These are phyloP conservation scores for Gasterosteus aculeatus DNA, from an alignment of 2,113 vertebrate genomes.

Conservation along the genomic window DNA sequence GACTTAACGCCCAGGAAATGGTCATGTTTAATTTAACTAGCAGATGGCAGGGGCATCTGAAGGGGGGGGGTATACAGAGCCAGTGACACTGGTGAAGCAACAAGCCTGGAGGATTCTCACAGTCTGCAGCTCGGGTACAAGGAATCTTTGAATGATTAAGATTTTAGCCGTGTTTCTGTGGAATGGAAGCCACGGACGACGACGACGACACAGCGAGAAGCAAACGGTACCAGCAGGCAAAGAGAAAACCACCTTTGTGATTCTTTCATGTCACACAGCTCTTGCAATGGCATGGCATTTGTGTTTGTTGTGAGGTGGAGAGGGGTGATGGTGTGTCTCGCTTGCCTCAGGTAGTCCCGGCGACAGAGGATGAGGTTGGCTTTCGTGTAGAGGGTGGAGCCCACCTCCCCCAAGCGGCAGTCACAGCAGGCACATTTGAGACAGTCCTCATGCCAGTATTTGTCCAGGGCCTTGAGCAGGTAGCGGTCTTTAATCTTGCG, in stretches of 20 bases:
- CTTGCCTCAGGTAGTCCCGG: constrained; percentile 99
- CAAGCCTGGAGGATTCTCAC: constrained; percentile 67
- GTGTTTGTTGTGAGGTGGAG: constrained; percentile 54
- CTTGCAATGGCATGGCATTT: constrained; percentile 53
- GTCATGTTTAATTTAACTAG: constrained; percentile 86
- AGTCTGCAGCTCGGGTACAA: constrained; percentile 47
- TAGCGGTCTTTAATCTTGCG: constrained; percentile 99
- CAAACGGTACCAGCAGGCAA: constrained; percentile 4
- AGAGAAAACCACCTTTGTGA: constrained; percentile 13
- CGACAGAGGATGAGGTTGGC: constrained; percentile 99
- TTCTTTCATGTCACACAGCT: constrained; percentile 51
- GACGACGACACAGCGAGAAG: neutral
- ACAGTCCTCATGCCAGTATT: constrained; percentile 99
- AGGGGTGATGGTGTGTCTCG: constrained; percentile 53
- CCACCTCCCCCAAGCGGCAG: constrained; percentile 98
- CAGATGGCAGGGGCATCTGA: constrained; percentile 80
- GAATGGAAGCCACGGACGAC: neutral
- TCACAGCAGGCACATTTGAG: constrained; percentile 99
- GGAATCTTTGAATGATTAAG: constrained; percentile 20
- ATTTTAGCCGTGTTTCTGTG: constrained; percentile 21
- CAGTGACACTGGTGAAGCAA: constrained; percentile 72
- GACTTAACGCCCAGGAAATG: constrained; percentile 83
- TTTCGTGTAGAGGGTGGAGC: constrained; percentile 99
- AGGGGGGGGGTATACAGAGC: constrained; percentile 23
- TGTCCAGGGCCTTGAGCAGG: constrained; percentile 99